Percentiles rank a stretch among this genome's conserved stretches.
Conservation (phyloP, 2,888 invertebrate species). For the Rhagophthalmus giganteus region DNA sequence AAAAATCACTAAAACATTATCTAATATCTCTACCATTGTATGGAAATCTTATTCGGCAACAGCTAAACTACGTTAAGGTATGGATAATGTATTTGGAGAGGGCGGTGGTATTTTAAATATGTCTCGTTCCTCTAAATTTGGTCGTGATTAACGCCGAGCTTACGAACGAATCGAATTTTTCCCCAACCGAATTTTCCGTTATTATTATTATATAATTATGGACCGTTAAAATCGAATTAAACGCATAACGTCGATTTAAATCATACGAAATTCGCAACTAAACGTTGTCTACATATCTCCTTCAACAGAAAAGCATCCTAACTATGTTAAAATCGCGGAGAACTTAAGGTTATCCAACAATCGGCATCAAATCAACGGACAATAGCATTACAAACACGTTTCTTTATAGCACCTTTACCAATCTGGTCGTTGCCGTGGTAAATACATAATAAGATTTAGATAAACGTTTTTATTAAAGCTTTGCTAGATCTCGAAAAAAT, state of each 20-base stretch:
- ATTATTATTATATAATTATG: slow-evolving; percentile 2
- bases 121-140: no score
- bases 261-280: no score
- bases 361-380: slow-evolving; percentile 47
- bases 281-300: no score
- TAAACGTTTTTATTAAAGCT: not conserved
- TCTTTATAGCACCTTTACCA: slow-evolving; percentile 40
- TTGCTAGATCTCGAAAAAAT: no score
- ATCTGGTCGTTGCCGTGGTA: slow-evolving; percentile 38
- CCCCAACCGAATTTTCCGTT: no score
- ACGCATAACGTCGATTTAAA: no score
- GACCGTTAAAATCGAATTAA: slow-evolving; percentile 5
- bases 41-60: slow-evolving; percentile 27
- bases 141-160: no score
- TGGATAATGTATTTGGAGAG: no score
- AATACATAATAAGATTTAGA: slow-evolving; percentile 1
- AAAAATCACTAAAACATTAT: slow-evolving; percentile 19
- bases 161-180: no score
- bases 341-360: slow-evolving; percentile 42
- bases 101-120: slow-evolving; percentile 7
- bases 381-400: slow-evolving; percentile 46
- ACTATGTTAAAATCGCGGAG: slow-evolving; percentile 40
- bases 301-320: slow-evolving; percentile 15
- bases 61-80: slow-evolving; percentile 24
- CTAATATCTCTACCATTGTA: slow-evolving; percentile 30